Percentiles rank a stretch among this genome's conserved stretches.
phyloP scores from a whole-genome alignment of 30 jellyfish, hydroid and myxozoan genomes.

The Nemopilema nomurai region DNA sequence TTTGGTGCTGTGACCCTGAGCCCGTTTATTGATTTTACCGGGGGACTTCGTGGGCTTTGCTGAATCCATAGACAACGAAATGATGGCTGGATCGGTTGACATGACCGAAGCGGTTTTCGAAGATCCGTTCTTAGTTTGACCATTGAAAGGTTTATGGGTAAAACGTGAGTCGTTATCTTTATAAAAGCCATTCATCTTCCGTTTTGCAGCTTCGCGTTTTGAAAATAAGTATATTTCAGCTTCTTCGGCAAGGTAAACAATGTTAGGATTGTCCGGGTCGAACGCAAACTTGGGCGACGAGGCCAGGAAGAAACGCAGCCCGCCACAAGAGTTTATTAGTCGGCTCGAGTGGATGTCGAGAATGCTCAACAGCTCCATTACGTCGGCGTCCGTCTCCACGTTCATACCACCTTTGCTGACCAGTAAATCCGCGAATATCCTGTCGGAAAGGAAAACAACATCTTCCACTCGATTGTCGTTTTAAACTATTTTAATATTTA shows the following conservation, averaged over 20 bases:
- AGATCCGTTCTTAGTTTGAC: background rate
- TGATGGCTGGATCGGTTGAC: background rate
- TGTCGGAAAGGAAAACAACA: background rate
- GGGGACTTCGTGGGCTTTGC: background rate
- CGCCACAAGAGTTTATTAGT: conserved; percentile 62
- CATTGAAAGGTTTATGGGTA: background rate
- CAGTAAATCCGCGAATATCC: conserved; percentile 69
- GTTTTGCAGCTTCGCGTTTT: conserved; percentile 23
- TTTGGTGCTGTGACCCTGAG: background rate
- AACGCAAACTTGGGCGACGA: conserved; percentile 65
- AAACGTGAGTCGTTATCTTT: background rate
- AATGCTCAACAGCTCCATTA: conserved; percentile 41
- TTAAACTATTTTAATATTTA: background rate
- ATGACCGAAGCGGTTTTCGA: background rate
- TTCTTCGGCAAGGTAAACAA: conserved; percentile 73
- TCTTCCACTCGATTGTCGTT: too few relatives aligned
- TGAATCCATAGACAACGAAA: background rate
- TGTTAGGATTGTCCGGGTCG: conserved; percentile 64
- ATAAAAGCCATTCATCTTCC: background rate
- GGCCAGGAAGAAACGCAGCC: conserved; percentile 63
- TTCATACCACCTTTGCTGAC: conserved; percentile 56
- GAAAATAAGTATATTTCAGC: conserved; percentile 56
- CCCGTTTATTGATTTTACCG: background rate
- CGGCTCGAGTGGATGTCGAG: conserved; percentile 57
- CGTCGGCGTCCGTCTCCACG: conserved; percentile 41